Base-by-base conservation (phyloP, 2,797 vertebrate species). In the Coluber constrictor region DNA sequence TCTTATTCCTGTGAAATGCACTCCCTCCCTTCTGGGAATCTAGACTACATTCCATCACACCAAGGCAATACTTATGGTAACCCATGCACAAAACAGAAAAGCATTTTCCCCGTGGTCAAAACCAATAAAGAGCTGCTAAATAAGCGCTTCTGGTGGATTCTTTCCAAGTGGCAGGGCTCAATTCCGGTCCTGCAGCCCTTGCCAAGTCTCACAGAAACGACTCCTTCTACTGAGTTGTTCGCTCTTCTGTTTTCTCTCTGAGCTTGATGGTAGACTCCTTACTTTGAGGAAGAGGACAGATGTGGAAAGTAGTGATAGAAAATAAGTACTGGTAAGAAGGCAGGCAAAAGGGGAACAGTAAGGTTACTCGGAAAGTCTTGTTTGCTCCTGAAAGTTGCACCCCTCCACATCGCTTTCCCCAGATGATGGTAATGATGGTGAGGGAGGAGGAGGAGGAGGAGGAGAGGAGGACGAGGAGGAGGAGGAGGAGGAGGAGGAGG, bases 41-140 rank as follows among this genome's bases (percentile, higher is more conserved):
- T 27, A 16, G 56, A 57, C 59, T 23, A 60, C 59, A 60, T 25
- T 23, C 59, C 8, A 9, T 60, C 20, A 60, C 59, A 25, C 59
- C 20, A 60, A 60, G 90, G 91, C 92, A 18, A 29, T 83, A 93
- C 32, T 87, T 88, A 95, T 90, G 93, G 93, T 92, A 95, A 96
- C 94, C 94, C 90, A 87, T 88, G 63, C 3, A 0, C 86, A 92
- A 70, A 93, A 87, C 61, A 27, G 95, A 59, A 32, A 94, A 2
- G 63, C 93, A 93, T 94, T 59, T 92, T 61, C 70, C 90, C 29
- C 90, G 89, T 23, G 79, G 79, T 61, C 94, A 0, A 0, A 43
- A 94, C 96, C 95, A 95, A 93, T 92, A 90, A 95, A 93, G 74
- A 25, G 92, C 20, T 86, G 94, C 94, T 87, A 93, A 92, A 90